These are phyloP conservation scores for Caenorhabditis virilis DNA, from an alignment of 2,888 invertebrate species.

Conservation along the genomic window DNA sequence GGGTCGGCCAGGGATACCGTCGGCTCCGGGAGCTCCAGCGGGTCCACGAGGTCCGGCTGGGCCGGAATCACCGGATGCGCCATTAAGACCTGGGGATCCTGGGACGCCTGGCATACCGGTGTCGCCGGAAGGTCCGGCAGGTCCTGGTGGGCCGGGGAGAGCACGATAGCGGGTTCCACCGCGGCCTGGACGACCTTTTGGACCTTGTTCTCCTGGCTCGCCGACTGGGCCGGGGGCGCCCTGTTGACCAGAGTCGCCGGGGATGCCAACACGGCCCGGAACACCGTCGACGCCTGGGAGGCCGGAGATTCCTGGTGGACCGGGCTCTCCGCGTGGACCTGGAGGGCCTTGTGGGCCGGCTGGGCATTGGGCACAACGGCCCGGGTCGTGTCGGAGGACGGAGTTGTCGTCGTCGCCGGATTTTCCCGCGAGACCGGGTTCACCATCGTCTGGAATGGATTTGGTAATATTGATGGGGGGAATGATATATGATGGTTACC, in stretches of 20 bases:
- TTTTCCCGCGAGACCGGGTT: slow-evolving; percentile 16
- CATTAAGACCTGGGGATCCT: slow-evolving; percentile 31
- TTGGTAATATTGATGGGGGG: background rate
- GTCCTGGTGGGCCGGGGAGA: slow-evolving; percentile 35
- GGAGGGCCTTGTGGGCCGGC: slow-evolving; percentile 55
- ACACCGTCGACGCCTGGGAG: slow-evolving; percentile 39
- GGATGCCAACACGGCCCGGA: slow-evolving; percentile 29
- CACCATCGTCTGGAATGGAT: slow-evolving; percentile 3
- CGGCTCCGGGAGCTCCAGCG: slow-evolving; percentile 41
- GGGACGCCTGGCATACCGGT: slow-evolving; percentile 29
- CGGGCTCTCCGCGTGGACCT: slow-evolving; percentile 37
- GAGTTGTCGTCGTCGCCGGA: slow-evolving; percentile 27
- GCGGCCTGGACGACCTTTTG: slow-evolving; percentile 24
- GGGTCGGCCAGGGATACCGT: slow-evolving; percentile 20
- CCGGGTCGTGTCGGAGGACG: slow-evolving; percentile 30
- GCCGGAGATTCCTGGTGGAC: slow-evolving; percentile 23
- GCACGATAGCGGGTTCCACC: slow-evolving; percentile 20
- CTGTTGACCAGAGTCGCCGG: slow-evolving; percentile 33
- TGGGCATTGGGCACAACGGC: slow-evolving; percentile 43
- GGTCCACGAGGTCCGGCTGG: slow-evolving; percentile 55
- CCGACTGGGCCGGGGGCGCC: slow-evolving; percentile 41
- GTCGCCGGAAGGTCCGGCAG: slow-evolving; percentile 34
- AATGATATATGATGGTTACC: background rate
- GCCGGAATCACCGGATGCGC: slow-evolving; percentile 38
- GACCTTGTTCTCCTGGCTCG: slow-evolving; percentile 31